Base-by-base conservation (phyloP, 2,797 vertebrate species). In the Leptoclinus maculatus region DNA sequence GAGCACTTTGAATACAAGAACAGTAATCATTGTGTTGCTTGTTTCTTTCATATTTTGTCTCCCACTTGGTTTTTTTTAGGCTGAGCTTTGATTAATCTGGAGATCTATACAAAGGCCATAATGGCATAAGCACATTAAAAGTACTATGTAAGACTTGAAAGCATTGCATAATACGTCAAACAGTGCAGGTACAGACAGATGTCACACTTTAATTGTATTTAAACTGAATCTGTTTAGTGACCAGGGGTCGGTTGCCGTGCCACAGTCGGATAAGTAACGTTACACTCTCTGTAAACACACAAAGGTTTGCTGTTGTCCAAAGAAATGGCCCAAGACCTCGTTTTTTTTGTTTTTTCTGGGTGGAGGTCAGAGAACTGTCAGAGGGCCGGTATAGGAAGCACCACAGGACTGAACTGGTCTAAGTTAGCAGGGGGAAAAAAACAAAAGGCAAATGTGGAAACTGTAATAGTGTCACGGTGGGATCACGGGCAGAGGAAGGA, bases 401-500 rank as follows among this genome's bases (percentile, higher is more conserved):
- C 78, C 76, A 80, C 74, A n/a, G 78, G 66, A 76, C 54, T 71
- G 54, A 80, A 82, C 78, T 66, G 85, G 80, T 87, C 76, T 81
- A 69, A 87, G 83, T 83, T 70, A 83, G 80, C 80, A 58, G 74
- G 67, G 83, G 83, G 73, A 72, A 88, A 74, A 87, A 91, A 91
- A 80, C 29, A 32, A 32, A 32, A 5, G 5, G 29, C 69, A 29
- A 85, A 83, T 87, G 88, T 94, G 88, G 92, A 94, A 93, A 93
- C 86, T 93, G 89, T 85, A 92, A 88, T 83, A 45, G 83, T 88
- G 87, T 91, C 78, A 87, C 41, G 84, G 91, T 91, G 89, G 79
- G 81, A 92, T 91, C 87, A 88, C 76, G 71, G 88, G 88, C 91
- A 88, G 83, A 79, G 80, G 87, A 92, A 82, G 85, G 85, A 87